phyloP scores from a whole-genome alignment of 2,797 vertebrate genomes.

The Pangasius macronema region DNA sequence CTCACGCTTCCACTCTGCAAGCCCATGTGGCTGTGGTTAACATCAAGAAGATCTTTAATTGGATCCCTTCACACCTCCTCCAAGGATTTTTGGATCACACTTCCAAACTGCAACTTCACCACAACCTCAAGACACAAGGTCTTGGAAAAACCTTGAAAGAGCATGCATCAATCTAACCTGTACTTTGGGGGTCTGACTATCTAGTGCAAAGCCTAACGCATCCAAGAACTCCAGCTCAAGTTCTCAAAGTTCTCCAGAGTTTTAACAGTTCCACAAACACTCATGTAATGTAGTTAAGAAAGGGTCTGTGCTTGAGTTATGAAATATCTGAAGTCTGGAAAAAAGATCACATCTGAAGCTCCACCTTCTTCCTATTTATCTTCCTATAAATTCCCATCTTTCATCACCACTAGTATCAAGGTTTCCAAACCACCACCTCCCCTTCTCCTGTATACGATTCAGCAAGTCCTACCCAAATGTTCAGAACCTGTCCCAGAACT shows the following conservation, averaged over 20 bases:
- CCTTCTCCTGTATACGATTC: not conserved
- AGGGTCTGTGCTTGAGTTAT: no score
- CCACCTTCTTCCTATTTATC: not conserved
- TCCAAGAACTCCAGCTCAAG: not conserved
- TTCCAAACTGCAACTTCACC: not conserved
- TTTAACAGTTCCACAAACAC: no score
- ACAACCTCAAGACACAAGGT: not conserved
- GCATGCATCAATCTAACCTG: no score
- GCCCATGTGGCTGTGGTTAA: not conserved
- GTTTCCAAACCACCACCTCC: not conserved
- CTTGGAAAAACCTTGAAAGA: no score
- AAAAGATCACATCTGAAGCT: not conserved
- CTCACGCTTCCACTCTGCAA: not conserved
- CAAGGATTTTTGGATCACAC: not conserved
- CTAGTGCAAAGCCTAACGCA: no score
- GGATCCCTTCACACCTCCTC: not conserved
- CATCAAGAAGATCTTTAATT: not conserved
- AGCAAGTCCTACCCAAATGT: not conserved
- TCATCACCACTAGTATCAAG: not conserved
- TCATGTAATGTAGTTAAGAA: no score
- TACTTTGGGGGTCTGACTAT: no score
- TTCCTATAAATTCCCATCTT: not conserved
- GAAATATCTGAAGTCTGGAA: not conserved
- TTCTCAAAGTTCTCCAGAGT: no score
- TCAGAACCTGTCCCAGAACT: not conserved